Evolutionary conservation across 2,113 vertebrate species (phyloP), one percentile per base, ranked within the genome.

Genomic region (Oceanites oceanicus): DNA sequence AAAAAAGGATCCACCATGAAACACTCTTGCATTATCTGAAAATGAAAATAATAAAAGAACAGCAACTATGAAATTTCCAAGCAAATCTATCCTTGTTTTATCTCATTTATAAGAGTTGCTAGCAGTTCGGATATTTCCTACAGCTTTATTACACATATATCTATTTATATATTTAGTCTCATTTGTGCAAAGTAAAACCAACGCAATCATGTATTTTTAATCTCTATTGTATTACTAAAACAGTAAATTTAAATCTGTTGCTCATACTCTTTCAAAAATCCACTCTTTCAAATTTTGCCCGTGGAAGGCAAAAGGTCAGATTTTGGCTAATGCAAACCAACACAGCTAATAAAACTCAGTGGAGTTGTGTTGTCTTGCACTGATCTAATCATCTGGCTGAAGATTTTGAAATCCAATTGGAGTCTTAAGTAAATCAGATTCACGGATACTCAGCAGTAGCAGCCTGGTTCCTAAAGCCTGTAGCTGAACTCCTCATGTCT

Each of bases 51-150:
- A 14, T 3, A 14, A 23, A 38, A 73, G 34, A 67, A 88, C 3
- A 9, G 84, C 62, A 68, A 82, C 63, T 66, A 36, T 34, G 76
- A 76, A 6, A 68, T 85, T 91, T 65, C 84, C 82, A 71, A 86
- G 58, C 52, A 80, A 68, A 85, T 10, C 23, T 25, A 77, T 27
- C 82, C 53, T 83, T 65, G 87, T 81, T 97, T 97, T 92, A 71
- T 93, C 90, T 88, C 83, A 73, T 90, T 94, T 89, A 22, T 94
- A 96, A 86, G 65, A 82, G 62, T 86, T 89, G 55, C 71, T 75
- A 86, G 91, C 62, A 66, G 91, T 94, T 93, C 87, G 86, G 93
- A 91, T 84, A 90, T 97, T 96, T 95, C 96, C 88, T 96, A 95
- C 68, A 20, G 70, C 85, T 93, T 97, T 93, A 88, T 76, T 93